Evolutionary conservation across 2,113 vertebrate species (phyloP).

Genomic region (Pogonocichla stellata): DNA sequence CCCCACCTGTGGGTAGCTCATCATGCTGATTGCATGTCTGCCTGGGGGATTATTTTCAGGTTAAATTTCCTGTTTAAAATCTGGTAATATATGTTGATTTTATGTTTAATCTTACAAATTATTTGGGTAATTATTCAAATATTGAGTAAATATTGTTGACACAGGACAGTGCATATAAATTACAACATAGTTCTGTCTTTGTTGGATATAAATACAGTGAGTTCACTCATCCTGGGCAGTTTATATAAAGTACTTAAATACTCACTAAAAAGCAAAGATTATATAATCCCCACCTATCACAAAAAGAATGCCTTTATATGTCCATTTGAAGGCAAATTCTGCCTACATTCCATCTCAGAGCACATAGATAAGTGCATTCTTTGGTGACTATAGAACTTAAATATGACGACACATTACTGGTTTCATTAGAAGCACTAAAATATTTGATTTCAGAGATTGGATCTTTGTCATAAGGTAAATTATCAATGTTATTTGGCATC

Average conservation of each 20-base stretch:
- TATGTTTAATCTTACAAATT: neutral
- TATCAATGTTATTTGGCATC: slow-evolving; percentile 27
- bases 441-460: neutral
- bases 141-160: neutral
- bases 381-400: neutral
- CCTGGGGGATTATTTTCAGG: neutral
- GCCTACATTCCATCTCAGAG: neutral
- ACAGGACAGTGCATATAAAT: neutral
- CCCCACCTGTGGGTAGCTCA: neutral
- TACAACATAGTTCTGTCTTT: neutral
- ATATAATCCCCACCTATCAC: neutral
- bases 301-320: neutral
- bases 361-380: neutral
- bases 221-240: neutral
- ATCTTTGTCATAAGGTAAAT: slow-evolving; percentile 14
- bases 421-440: neutral
- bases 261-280: neutral
- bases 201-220: neutral
- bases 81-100: neutral
- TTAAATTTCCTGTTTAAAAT: neutral
- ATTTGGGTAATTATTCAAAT: neutral
- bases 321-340: neutral
- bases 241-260: neutral
- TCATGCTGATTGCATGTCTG: neutral
- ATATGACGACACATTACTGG: neutral